A percentile compares a stretch with the other conserved stretches of the same genome.
Evolutionary conservation across 1,140 invertebrate species (phyloP).

Genomic region (Drosophila sp.): DNA sequence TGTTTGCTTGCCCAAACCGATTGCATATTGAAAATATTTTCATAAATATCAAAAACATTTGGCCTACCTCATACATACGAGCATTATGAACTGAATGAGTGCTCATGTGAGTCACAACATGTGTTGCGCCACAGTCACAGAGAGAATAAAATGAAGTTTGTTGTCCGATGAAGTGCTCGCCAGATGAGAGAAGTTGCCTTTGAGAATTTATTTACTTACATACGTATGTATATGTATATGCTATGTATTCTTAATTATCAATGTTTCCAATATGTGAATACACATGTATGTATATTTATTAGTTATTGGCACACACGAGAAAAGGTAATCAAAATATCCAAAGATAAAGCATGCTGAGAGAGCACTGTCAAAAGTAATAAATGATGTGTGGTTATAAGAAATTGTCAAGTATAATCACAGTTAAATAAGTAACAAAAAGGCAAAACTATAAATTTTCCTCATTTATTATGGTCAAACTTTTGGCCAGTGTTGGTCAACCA

Average conservation of each 20-base stretch:
- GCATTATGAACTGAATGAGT: slow-evolving; percentile 2
- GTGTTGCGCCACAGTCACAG: neutral
- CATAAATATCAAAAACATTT: slow-evolving; percentile 66
- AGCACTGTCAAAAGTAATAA: too few species aligned
- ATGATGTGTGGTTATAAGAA: too few species aligned
- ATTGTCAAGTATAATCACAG: too few species aligned
- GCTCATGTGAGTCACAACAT: neutral
- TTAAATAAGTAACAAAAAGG: too few species aligned
- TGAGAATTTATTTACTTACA: slow-evolving; percentile 16
- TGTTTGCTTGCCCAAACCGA: slow-evolving; percentile 7
- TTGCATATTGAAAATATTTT: slow-evolving; percentile 57
- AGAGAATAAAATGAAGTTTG: neutral
- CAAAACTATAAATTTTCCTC: too few species aligned
- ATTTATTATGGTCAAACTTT: too few species aligned
- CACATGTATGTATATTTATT: too few species aligned
- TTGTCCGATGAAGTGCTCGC: neutral
- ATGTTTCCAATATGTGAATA: too few species aligned
- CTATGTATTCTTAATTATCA: slow-evolving; percentile 49
- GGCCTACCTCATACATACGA: slow-evolving; percentile 19
- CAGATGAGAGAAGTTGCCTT: neutral
- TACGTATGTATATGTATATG: slow-evolving; percentile 52
- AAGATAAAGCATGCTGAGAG: too few species aligned
- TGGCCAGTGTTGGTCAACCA: too few species aligned
- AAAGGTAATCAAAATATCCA: too few species aligned
- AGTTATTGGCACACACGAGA: too few species aligned